A percentile compares a stretch with the other conserved stretches of the same genome.
These are phyloP conservation scores for Malacoraja senta DNA, from an alignment of 2,797 vertebrate species.

Conservation along the genomic window DNA sequence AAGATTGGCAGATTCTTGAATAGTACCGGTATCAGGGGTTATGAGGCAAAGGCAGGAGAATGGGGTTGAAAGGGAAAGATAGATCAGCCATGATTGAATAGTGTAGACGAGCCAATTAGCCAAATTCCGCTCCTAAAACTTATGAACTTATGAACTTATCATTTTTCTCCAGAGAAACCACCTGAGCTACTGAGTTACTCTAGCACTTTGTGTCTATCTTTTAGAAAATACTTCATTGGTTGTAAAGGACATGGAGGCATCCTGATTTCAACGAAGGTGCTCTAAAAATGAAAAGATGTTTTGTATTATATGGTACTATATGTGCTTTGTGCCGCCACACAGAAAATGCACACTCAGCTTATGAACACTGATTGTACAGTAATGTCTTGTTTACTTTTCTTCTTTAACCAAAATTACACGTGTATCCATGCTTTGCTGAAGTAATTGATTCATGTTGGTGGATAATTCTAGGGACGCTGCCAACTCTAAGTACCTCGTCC, in stretches of 20 bases:
- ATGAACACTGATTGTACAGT: too few species aligned
- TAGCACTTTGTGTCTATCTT: too few species aligned
- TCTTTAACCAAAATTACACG: background rate
- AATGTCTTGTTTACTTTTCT: background rate
- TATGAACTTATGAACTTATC: too few species aligned
- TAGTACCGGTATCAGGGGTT: too few species aligned
- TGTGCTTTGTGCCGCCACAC: background rate
- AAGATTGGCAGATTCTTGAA: too few species aligned
- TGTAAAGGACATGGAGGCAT: background rate
- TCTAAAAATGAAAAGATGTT: background rate
- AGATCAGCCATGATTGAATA: too few species aligned
- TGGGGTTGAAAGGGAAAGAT: too few species aligned
- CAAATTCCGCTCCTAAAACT: too few species aligned
- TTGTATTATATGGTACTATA: background rate
- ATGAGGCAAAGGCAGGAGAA: too few species aligned
- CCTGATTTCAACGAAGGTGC: background rate
- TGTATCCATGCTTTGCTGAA: background rate
- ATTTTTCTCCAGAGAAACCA: too few species aligned
- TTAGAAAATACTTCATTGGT: background rate
- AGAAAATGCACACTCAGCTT: background rate
- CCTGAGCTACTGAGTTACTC: too few species aligned
- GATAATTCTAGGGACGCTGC: background rate
- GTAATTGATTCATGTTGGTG: background rate
- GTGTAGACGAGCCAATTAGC: too few species aligned
- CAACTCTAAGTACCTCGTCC: background rate